Evolutionary conservation across 2,888 invertebrate species (phyloP), one percentile per base, ranked within the genome.

Genomic region (Tiliacea citrago): DNA sequence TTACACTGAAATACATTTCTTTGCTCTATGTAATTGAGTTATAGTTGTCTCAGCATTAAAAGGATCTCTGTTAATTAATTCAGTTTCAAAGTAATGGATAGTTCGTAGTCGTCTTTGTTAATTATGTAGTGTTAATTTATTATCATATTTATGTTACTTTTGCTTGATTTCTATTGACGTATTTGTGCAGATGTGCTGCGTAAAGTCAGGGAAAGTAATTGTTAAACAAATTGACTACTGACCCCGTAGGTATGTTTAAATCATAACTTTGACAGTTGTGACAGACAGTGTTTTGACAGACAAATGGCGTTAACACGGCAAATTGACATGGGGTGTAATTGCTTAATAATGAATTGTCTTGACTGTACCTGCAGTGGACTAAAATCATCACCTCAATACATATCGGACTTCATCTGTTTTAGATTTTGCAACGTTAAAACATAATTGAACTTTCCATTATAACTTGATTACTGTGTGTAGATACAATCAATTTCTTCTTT

Each of bases 1-100:
- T 79, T 71, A 61, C 45, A 49, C 39, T 60, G 35, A 65, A 65
- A 75, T 71, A 61, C 13, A 73, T 73, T 74, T 60, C 60, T 79
- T 67, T 66, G 4, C n/a, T 67, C 7, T 35, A 10, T 45, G 13
- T 75, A 57, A 61, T 67, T 57, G n/a, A 29, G 16, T 68, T 47
- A 39, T 66, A 63, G 42, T 53, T 51, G 18, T 53, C 10, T 71
- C 2, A 24, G 47, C 16, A 39, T 42, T 42, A 63, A 70, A 61
- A 68, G 39, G 29, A 68, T 75, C 58, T 67, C 35, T 42, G 55
- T 21, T 57, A 74, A 80, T 67, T 67, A 29, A 74, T 58, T 58
- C 12, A 45, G 16, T 78, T 80, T 62, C 42, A 18, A 47, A 3
- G 24, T 73, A 62, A 73, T 61, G 42, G 21, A 53, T 6, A 49